Conservation (phyloP, 1,140 invertebrate genomes). For the Brachionus sp. region DNA sequence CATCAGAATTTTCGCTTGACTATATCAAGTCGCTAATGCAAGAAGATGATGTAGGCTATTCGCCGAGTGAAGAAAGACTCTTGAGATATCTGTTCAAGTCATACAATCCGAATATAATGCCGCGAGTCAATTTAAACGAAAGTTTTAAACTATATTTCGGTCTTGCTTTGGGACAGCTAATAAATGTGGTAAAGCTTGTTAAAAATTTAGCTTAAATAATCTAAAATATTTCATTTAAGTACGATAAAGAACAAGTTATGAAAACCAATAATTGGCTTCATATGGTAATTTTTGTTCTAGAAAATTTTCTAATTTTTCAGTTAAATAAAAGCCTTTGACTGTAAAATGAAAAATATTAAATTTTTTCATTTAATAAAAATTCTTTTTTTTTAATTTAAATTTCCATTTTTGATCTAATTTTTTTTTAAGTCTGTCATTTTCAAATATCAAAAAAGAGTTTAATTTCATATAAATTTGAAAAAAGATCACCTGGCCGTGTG, state of each 20-base stretch:
- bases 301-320: no score
- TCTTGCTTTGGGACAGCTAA: conserved; percentile 13
- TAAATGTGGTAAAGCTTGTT: neutral
- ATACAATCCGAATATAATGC: conserved; percentile 40
- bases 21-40: neutral
- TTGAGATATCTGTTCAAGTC: conserved; percentile 25
- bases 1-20: neutral
- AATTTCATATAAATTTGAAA: no score
- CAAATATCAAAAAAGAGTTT: no score
- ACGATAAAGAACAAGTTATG: conserved; percentile 57
- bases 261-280: conserved; percentile 62
- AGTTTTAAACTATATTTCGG: conserved; percentile 40
- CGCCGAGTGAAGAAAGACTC: conserved; percentile 38
- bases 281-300: neutral
- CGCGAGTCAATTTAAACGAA: neutral
- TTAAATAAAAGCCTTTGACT: neutral
- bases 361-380: no score
- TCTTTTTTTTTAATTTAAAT: no score
- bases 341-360: no score
- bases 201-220: neutral
- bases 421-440: no score
- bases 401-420: no score
- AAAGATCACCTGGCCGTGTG: no score
- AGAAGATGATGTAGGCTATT: neutral
- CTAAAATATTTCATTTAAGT: neutral